These are phyloP conservation scores for Synergus itoensis DNA, from an alignment of 2,888 invertebrate species.

Conservation along the genomic window DNA sequence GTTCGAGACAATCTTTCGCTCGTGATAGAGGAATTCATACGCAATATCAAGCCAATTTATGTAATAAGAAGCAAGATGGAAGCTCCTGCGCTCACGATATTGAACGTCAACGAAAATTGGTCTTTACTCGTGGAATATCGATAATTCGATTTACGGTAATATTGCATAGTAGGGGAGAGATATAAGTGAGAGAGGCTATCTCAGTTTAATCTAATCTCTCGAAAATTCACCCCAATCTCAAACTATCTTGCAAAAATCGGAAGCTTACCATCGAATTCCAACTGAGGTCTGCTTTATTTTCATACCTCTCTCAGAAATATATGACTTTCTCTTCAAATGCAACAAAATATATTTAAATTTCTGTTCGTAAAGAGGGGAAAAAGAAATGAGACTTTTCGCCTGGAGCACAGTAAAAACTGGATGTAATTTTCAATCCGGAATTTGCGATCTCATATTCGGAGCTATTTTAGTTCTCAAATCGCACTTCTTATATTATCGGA, in stretches of 20 bases:
- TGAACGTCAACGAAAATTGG: conserved; percentile 37
- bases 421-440: no score
- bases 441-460: no score
- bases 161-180: neutral
- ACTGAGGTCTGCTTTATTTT: neutral
- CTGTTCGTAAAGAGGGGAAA: neutral
- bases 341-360: neutral
- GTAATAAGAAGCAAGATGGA: conserved; percentile 33
- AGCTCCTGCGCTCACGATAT: conserved; percentile 14
- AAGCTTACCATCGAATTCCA: neutral
- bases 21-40: conserved; percentile 23
- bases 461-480: no score
- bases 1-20: conserved; percentile 34
- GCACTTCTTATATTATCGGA: no score
- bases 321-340: neutral
- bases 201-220: conserved; percentile 22
- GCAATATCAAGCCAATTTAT: conserved; percentile 33
- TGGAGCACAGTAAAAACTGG: neutral
- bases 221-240: neutral
- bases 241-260: neutral
- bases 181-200: neutral
- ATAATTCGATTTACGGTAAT: conserved; percentile 39
- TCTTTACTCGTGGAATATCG: conserved; percentile 31
- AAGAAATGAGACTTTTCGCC: conserved; percentile 9
- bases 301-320: no score